Conservation (phyloP, 1,140 invertebrate genomes). For the Leptinotarsa defecta region DNA sequence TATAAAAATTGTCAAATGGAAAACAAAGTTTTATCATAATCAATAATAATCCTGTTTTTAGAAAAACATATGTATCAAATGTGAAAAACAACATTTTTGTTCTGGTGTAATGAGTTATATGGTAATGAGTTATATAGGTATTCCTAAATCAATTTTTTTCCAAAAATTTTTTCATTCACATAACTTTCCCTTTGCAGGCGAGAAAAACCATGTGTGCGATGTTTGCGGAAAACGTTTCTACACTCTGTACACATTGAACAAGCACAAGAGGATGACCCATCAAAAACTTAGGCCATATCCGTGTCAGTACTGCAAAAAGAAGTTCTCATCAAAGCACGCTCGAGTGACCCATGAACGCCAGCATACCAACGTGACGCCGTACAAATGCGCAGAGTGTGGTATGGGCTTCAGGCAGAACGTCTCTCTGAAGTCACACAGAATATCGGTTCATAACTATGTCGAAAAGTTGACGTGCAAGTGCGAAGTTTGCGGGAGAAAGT, state of each 20-base stretch:
- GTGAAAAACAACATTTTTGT: background rate
- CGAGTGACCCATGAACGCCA: conserved; percentile 43
- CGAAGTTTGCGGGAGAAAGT: conserved; percentile 41
- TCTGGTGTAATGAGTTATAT: background rate
- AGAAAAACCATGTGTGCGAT: conserved; percentile 43
- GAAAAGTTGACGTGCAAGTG: conserved; percentile 41
- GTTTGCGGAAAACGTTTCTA: conserved; percentile 47
- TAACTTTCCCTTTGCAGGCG: conserved; percentile 34
- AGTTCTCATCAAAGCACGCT: conserved; percentile 42
- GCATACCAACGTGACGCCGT: conserved; percentile 45
- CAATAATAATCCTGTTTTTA: no score
- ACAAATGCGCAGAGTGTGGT: conserved; percentile 44
- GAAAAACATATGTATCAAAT: no score
- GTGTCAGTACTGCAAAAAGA: conserved; percentile 43
- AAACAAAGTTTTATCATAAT: no score
- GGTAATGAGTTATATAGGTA: no score
- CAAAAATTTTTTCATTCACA: background rate
- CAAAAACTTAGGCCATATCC: conserved; percentile 42
- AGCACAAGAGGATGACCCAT: conserved; percentile 46
- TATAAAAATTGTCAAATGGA: no score
- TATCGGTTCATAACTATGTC: conserved; percentile 44
- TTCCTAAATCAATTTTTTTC: background rate
- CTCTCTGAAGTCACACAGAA: conserved; percentile 43
- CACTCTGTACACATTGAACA: conserved; percentile 41
- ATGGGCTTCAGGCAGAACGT: conserved; percentile 48